Evolutionary conservation across 2,113 vertebrate genomes (phyloP).

Genomic region (Strix uralensis): DNA sequence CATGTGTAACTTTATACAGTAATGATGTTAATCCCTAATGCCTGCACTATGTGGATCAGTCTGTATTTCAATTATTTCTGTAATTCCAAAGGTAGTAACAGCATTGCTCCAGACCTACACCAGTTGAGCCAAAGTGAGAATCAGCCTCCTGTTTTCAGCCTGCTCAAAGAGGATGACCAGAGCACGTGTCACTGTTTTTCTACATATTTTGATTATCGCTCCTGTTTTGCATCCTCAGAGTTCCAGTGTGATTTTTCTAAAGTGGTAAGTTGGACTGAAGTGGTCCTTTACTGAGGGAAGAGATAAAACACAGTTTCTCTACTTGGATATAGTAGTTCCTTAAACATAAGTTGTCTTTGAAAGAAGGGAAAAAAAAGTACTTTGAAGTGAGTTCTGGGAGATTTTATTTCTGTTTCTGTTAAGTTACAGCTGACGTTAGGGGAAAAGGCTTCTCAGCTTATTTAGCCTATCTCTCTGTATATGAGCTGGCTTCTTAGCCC

Average conservation of each 20-base stretch:
- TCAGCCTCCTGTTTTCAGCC: neutral
- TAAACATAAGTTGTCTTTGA: neutral
- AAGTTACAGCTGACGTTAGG: neutral
- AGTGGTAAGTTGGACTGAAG: neutral
- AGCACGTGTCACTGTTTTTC: neutral
- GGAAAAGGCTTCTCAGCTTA: neutral
- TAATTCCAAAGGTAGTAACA: neutral
- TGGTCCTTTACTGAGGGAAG: neutral
- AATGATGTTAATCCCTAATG: neutral
- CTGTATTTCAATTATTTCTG: neutral
- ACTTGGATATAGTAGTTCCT: neutral
- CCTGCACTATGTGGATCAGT: neutral
- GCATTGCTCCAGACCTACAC: neutral
- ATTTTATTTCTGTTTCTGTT: neutral
- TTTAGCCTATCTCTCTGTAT: neutral
- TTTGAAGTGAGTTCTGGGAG: neutral
- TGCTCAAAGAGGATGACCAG: neutral
- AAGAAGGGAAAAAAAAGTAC: neutral
- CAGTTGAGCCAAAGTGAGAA: neutral
- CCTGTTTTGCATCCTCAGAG: neutral
- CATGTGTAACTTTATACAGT: neutral
- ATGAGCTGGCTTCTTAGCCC: neutral
- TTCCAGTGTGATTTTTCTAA: neutral
- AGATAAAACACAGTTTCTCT: neutral
- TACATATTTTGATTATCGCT: fast-evolving